phyloP scores from a whole-genome alignment of 2,888 invertebrate genomes.

The Drosophila hawaiiensis region DNA sequence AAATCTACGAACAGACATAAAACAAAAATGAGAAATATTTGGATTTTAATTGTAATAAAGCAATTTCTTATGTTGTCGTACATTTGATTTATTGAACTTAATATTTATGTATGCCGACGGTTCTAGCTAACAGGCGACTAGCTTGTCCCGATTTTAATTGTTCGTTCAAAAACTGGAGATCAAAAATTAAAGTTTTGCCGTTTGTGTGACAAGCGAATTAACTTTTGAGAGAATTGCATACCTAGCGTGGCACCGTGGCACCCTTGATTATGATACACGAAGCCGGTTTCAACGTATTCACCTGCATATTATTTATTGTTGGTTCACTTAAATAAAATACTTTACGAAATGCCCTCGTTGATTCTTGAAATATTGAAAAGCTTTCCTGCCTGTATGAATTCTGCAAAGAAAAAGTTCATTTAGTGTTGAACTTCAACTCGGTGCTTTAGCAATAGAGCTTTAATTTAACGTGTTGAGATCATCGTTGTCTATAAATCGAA shows the following conservation, averaged over 20 bases:
- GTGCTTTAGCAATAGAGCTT: constrained; percentile 67
- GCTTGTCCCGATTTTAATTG: background rate
- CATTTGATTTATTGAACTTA: background rate
- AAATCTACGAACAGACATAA: background rate
- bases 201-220: background rate
- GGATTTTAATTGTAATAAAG: background rate
- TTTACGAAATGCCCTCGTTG: constrained; percentile 45
- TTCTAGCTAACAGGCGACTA: background rate
- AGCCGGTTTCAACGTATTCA: background rate
- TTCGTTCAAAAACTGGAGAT: background rate
- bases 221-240: background rate
- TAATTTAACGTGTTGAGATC: constrained; percentile 64
- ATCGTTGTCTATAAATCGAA: constrained; percentile 38
- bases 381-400: constrained; percentile 44
- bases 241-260: background rate
- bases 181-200: background rate
- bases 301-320: background rate
- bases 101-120: background rate
- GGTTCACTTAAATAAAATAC: constrained; percentile 24
- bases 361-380: constrained; percentile 46
- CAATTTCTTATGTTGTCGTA: background rate
- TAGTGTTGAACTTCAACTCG: constrained; percentile 66
- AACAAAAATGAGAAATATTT: background rate
- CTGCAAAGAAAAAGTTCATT: constrained; percentile 61
- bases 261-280: background rate